Evolutionary conservation across 2,888 invertebrate species (phyloP).

Genomic region (Drosophila koepferae): DNA sequence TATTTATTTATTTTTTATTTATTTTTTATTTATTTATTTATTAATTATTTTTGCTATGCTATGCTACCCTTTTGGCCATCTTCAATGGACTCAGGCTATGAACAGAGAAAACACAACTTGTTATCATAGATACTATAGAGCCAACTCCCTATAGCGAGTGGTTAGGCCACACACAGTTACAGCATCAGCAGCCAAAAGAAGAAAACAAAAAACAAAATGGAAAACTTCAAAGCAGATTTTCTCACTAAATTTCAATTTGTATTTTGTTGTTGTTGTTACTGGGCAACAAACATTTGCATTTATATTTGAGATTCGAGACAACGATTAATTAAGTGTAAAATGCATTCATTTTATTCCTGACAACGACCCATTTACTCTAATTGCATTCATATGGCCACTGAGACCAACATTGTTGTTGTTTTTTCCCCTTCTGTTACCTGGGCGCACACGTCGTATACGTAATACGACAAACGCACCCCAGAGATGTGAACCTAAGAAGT

Average conservation of each 20-base stretch:
- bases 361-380: constrained; percentile 15
- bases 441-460: constrained; percentile 26
- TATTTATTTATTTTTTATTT: too few species aligned
- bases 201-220: neutral
- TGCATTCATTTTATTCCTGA: constrained; percentile 30
- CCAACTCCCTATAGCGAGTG: constrained; percentile 22
- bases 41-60: too few species aligned
- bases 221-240: constrained; percentile 65
- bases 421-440: neutral
- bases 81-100: neutral
- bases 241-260: constrained; percentile 53
- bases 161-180: constrained; percentile 25
- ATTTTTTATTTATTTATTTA: too few species aligned
- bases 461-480: constrained; percentile 48
- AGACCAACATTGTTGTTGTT: neutral
- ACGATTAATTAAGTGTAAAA: constrained; percentile 14
- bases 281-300: neutral
- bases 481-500: constrained; percentile 26
- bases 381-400: constrained; percentile 25
- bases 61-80: neutral
- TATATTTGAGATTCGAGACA: constrained; percentile 12
- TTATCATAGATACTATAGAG: constrained; percentile 33
- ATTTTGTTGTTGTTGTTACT: neutral
- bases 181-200: neutral
- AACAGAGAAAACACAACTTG: constrained; percentile 12